Evolutionary conservation across 1,140 invertebrate species (phyloP), one percentile per base, ranked within the genome.

Genomic region (Lordiphosa clarofinis): DNA sequence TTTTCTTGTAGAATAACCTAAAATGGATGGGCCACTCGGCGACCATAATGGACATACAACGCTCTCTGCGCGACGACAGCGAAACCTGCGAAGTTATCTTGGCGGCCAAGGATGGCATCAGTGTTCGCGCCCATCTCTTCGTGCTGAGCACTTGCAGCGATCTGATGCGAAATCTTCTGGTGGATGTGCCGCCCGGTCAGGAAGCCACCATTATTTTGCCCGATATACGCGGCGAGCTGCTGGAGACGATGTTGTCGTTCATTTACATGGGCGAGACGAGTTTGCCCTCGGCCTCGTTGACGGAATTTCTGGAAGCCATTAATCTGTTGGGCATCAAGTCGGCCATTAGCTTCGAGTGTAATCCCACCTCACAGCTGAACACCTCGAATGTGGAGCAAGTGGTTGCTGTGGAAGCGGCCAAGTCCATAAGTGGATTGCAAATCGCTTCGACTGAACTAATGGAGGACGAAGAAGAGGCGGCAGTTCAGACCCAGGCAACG

Each of bases 1-100:
- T 11, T 13, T 4, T 9, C 40, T 19, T 11, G 7, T 65, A 84
- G 87, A 88, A 88, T 74, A 69, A 88, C 46, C 59, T 88, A 4
- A 88, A 88, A 66, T 88, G 87, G 87, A 88, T 88, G 87, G 87
- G 84, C n/a, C 87, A 88, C 55, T 68, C 84, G 50, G 73, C 73
- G 57, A 88, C 87, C 15, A 84, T 88, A 48, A 79, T 88, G 62
- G 87, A 88, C 46, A 87, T 88, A 36, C 84, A 88, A 44, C 74
- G 76, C 11, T 56, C 64, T 24, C 53, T 88, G n/a, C 78, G 73
- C 2, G 64, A 72, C 33, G 82, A 84, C 56, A 62, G 52, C 21
- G 54, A 79, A 31, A 73, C 57, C 24, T 88, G 84, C 53, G 87
- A 88, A 39, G 87, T 88, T 9, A 59, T 84, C 10, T 53, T 88